Conservation (phyloP, 2,888 invertebrate species). For the Notodonta dromedarius region DNA sequence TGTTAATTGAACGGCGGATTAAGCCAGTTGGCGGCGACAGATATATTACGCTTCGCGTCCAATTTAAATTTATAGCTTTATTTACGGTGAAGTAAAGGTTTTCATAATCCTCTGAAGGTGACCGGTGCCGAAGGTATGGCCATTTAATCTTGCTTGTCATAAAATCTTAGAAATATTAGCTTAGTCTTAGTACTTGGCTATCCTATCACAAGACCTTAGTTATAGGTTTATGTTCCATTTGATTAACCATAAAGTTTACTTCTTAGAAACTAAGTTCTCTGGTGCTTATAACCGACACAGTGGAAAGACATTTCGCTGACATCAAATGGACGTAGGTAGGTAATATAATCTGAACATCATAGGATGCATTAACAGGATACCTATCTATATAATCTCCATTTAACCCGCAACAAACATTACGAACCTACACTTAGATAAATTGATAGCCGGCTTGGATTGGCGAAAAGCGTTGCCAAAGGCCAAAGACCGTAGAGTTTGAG, state of each 20-base stretch:
- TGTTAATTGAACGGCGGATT: too few species aligned
- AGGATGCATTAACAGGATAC: neutral
- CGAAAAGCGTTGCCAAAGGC: conserved; percentile 52
- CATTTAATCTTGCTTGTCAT: neutral
- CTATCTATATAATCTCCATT: neutral
- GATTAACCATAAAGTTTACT: too few species aligned
- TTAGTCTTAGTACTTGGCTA: too few species aligned
- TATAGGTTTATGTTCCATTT: too few species aligned
- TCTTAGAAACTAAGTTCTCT: too few species aligned
- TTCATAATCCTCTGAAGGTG: too few species aligned
- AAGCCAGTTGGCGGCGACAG: too few species aligned
- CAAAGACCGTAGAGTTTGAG: conserved; percentile 53
- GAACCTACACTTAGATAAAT: conserved; percentile 31
- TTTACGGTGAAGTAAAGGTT: neutral
- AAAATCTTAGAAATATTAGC: neutral
- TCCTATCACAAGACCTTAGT: too few species aligned
- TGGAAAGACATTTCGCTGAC: too few species aligned
- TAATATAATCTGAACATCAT: too few species aligned
- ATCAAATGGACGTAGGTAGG: too few species aligned
- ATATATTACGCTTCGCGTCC: neutral
- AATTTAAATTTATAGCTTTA: neutral
- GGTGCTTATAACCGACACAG: too few species aligned
- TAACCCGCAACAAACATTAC: neutral
- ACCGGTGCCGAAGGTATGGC: neutral
- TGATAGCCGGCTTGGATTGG: conserved; percentile 31